Evolutionary conservation across 1,140 invertebrate genomes (phyloP), one percentile per base, ranked within the genome.

Genomic region (Listronotus oregonensis): DNA sequence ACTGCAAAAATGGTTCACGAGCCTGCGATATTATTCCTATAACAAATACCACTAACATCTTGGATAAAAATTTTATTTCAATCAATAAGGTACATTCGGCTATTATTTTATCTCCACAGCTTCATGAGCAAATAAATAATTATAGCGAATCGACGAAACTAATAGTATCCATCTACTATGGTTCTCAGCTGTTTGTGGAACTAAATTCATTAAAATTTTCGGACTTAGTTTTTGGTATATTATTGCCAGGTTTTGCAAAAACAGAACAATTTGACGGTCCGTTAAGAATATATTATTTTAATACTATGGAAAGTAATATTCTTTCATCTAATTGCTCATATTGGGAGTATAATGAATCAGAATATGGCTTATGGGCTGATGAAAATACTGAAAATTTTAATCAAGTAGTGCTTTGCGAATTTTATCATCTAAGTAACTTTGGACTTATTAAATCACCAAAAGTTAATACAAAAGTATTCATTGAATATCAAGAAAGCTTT

Each of bases 361-460:
- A 9, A 14, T 3, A 5, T 18, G 34, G 49, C 5, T 15, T 14
- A 18, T 66, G 64, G 64, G 10, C 14, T 14, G 27, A 43, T 1
- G 57, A 66, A 14, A 51, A 21, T 18, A 55, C 57, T 15, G 31
- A 55, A 11, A 31, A 40, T n/a, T 11, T 40, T 12, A 55, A 27
- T 27, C 7, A 17, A 12, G 31, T 21, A 3, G 39, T 56, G 11
- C 15, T 44, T 12, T 69, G 67, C 27, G n/a, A 47, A 11, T 69
- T 57, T 52, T 58, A 62, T 51, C 57, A 65, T 37, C 3, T 66
- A 5, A 66, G 44, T 10, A 60, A 69, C 15, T 61, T 69, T 52
- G 59, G 32, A 32, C 8, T 9, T 4, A 37, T 9, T 10, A 2
- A 37, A 10, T 5, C 34, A 37, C 1, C 8, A 1, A 10, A 12